Base-by-base conservation (phyloP, 1,140 invertebrate species). In the Diorhabda sublineata region DNA sequence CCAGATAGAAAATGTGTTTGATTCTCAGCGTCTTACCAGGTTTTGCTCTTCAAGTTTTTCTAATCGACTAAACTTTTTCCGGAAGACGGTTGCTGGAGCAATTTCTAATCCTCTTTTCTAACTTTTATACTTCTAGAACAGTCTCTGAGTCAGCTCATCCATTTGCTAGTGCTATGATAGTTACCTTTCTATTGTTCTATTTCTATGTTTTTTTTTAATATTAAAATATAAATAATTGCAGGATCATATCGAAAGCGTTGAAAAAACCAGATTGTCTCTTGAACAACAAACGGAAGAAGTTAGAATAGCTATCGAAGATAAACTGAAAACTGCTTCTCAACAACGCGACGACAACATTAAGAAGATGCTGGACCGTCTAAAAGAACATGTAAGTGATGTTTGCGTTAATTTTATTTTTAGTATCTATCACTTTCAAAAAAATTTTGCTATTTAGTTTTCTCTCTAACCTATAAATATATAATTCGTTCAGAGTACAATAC, bases 281-380 rank as follows among this genome's bases (percentile, higher is more conserved):
- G 92, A 95, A 78, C 89, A 90, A 77, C 92, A 95, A 82, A 92
- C 91, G 66, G 87, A 89, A 71, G 92, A 95, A 80, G 89, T 95
- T 61, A 88, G 91, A 76, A 87, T 87, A 78, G 91, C 91, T 61
- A 90, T 95, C 69, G 90, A 93, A 76, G 91, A 94, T 78, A 95
- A 95, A 83, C 82, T 95, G 80, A 91, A 90, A 81, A 88, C 87
- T 66, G 93, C 92, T 73, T 88, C 92, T 71, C 89, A 89, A 75
- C 91, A 94, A 81, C 88, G 93, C 71, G 92, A 95, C 81, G 91
- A 92, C 76, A 92, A 94, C 79, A 89, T 95, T 62, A 93, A 93
- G 82, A 92, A 90, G 80, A 93, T 96, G 88, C 83, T 94, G 66
- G 91, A 93, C 75, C 91, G 93, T 74, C 87, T 97, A 5, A 92